phyloP scores from a whole-genome alignment of 2,888 invertebrate genomes.

The Caenorhabditis macrosperma region DNA sequence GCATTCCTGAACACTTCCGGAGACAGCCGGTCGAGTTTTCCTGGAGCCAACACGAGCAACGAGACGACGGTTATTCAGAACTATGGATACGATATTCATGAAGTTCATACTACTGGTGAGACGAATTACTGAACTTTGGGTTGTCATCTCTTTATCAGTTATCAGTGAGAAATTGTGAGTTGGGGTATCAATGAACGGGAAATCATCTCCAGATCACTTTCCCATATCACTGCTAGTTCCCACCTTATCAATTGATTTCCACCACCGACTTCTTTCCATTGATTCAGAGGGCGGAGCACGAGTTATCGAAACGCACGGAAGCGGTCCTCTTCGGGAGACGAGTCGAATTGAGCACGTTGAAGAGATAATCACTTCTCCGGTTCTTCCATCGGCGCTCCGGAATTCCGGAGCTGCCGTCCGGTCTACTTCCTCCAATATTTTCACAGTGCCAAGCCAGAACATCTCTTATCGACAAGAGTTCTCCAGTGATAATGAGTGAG shows the following conservation, averaged over 20 bases:
- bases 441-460: constrained; percentile 58
- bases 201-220: no score
- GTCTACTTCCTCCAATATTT: constrained; percentile 54
- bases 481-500: constrained; percentile 62
- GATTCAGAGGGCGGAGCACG: constrained; percentile 75
- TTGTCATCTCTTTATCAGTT: no score
- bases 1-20: constrained; percentile 58
- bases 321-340: constrained; percentile 66
- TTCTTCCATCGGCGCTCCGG: constrained; percentile 27
- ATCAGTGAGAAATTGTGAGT: no score
- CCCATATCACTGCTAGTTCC: neutral
- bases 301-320: constrained; percentile 77
- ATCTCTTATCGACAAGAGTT: constrained; percentile 60
- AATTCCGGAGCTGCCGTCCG: constrained; percentile 12
- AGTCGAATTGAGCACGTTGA: constrained; percentile 61
- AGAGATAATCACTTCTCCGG: constrained; percentile 53
- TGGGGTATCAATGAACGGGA: no score
- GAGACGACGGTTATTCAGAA: constrained; percentile 68
- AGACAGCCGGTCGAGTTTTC: constrained; percentile 32
- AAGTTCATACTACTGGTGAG: constrained; percentile 77
- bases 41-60: constrained; percentile 43
- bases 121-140: no score
- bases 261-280: no score
- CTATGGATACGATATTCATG: constrained; percentile 78
- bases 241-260: neutral